A percentile compares a stretch with the other conserved stretches of the same genome.
Evolutionary conservation across 2,797 vertebrate species (phyloP).

Genomic region (Falco columbarius): DNA sequence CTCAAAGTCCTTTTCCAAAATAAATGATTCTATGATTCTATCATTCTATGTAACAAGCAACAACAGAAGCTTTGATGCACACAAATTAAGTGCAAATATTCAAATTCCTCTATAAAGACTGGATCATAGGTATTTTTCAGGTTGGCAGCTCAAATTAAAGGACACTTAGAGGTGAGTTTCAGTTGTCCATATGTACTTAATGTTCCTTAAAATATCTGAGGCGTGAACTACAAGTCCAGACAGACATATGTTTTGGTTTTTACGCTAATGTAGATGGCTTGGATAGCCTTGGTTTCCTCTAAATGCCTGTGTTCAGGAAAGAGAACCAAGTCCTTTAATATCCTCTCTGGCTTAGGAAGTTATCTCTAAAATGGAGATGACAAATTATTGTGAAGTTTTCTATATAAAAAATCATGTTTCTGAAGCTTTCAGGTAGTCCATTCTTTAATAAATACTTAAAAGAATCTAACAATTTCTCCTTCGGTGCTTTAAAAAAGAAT

Average conservation of each 20-base stretch:
- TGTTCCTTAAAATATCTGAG: not conserved
- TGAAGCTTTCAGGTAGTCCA: not conserved
- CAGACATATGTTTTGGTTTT: not conserved
- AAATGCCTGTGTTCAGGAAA: not conserved
- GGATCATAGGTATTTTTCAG: not conserved
- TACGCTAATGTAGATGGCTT: not conserved
- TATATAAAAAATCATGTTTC: not conserved
- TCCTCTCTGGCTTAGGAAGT: not conserved
- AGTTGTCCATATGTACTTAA: not conserved
- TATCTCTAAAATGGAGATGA: not conserved
- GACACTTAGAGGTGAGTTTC: not conserved
- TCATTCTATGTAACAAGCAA: not conserved
- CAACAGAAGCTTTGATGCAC: rapidly evolving
- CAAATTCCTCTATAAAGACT: not conserved
- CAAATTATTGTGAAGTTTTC: not conserved
- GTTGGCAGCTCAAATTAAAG: not conserved
- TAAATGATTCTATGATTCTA: too few relatives aligned
- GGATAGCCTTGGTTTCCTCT: not conserved
- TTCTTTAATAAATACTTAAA: not conserved
- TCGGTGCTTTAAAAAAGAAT: not conserved
- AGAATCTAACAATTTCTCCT: not conserved
- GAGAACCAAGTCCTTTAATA: not conserved
- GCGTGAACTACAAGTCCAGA: not conserved
- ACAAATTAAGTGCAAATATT: not conserved
- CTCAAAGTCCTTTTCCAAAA: too few relatives aligned